These are phyloP conservation scores for Hermodice carunculata DNA, from an alignment of 2,888 invertebrate genomes.

Conservation along the genomic window DNA sequence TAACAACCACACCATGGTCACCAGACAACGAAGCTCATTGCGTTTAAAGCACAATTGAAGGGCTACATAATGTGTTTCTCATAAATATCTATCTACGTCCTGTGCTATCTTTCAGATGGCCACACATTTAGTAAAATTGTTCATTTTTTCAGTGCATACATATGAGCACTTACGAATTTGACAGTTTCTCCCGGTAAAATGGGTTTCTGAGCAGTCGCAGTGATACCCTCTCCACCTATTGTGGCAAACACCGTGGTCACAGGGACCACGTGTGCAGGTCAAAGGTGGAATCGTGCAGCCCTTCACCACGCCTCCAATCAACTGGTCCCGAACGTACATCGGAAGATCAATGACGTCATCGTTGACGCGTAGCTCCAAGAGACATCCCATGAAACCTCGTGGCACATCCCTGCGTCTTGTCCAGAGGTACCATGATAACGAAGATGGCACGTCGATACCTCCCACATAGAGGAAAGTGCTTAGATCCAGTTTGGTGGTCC, in stretches of 20 bases:
- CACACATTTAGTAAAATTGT: too few species aligned
- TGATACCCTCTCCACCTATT: conserved; percentile 51
- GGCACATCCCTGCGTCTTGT: conserved; percentile 53
- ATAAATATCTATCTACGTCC: too few species aligned
- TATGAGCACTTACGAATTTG: too few species aligned
- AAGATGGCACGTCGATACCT: conserved; percentile 13
- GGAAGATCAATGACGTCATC: too few species aligned
- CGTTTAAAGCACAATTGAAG: too few species aligned
- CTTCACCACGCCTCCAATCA: too few species aligned
- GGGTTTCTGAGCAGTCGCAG: conserved; percentile 64
- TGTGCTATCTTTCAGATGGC: too few species aligned
- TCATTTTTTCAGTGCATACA: too few species aligned
- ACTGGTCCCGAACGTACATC: not conserved
- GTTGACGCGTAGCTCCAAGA: conserved; percentile 57
- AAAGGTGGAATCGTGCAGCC: not conserved
- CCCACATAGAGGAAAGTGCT: conserved; percentile 52
- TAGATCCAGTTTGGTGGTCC: conserved; percentile 31
- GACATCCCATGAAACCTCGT: conserved; percentile 59
- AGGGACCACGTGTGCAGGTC: conserved; percentile 39
- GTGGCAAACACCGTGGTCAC: conserved; percentile 53
- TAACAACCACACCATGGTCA: too few species aligned
- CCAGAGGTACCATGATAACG: conserved; percentile 64
- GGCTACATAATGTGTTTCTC: too few species aligned
- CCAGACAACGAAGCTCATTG: too few species aligned
- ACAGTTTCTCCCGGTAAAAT: conserved; percentile 52